phyloP scores from a whole-genome alignment of 30 jellyfish, hydroid and myxozoan genomes.

The Nemopilema nomurai region DNA sequence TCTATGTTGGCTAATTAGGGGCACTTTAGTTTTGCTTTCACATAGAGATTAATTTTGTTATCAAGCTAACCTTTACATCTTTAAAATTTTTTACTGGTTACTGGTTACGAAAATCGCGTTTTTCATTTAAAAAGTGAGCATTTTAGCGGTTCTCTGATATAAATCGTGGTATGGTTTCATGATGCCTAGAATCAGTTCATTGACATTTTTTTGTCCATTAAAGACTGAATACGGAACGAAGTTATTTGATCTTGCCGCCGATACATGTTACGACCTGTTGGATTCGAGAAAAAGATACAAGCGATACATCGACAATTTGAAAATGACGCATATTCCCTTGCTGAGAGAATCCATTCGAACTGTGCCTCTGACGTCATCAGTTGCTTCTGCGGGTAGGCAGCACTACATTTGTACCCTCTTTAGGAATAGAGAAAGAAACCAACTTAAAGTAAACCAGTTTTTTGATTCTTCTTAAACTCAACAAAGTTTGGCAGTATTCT shows the following conservation, averaged over 20 bases:
- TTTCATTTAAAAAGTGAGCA: no score
- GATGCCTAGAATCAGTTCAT: neutral
- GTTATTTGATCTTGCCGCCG: constrained; percentile 69
- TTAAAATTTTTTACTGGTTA: no score
- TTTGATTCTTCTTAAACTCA: neutral
- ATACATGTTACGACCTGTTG: constrained; percentile 70
- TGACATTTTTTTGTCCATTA: neutral
- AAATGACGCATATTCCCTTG: constrained; percentile 69
- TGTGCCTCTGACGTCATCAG: neutral
- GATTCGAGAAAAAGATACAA: constrained; percentile 57
- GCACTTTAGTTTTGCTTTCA: no score
- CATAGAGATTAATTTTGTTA: no score
- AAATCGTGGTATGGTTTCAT: no score
- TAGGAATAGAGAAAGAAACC: no score
- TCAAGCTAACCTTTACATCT: no score
- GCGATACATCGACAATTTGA: constrained; percentile 67
- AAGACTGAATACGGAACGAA: constrained; percentile 77
- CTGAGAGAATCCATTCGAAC: constrained; percentile 11
- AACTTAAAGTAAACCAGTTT: neutral
- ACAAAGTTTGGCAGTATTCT: no score
- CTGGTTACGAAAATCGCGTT: no score
- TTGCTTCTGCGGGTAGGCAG: constrained; percentile 16
- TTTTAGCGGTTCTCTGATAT: no score
- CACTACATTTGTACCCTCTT: no score
- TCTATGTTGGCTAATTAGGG: no score